These are phyloP conservation scores for Brachycybe producta DNA, from an alignment of 2,888 invertebrate species.

Conservation along the genomic window DNA sequence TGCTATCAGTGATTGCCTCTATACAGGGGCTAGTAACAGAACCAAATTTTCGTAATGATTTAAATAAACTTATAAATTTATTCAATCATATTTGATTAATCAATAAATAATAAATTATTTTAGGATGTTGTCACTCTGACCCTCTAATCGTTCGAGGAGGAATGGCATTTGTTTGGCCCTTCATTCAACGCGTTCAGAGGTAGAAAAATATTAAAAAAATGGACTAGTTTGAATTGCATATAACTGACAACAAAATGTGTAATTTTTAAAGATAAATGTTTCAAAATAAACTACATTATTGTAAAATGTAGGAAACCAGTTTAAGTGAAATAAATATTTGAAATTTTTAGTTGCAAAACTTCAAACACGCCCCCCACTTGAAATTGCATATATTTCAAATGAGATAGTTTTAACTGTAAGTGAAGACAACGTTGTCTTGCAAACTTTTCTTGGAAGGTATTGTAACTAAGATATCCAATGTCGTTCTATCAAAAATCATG, in stretches of 20 bases:
- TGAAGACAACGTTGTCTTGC: too few relatives aligned
- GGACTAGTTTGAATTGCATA: background rate
- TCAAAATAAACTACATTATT: background rate
- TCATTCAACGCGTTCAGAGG: constrained; percentile 37
- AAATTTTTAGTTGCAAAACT: too few relatives aligned
- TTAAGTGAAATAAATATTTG: too few relatives aligned
- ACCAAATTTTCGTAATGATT: background rate
- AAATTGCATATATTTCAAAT: too few relatives aligned
- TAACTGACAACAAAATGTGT: background rate
- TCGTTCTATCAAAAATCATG: too few relatives aligned
- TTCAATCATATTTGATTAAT: background rate
- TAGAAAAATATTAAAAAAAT: constrained; percentile 21
- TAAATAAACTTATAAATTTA: constrained; percentile 1
- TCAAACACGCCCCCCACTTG: too few relatives aligned
- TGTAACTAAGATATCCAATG: too few relatives aligned
- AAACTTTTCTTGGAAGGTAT: too few relatives aligned
- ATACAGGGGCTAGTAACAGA: too few relatives aligned
- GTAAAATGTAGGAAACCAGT: background rate
- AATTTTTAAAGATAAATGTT: background rate
- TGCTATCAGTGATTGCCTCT: too few relatives aligned
- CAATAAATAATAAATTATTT: constrained; percentile 8
- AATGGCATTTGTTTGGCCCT: constrained; percentile 39
- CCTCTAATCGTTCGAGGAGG: constrained; percentile 38
- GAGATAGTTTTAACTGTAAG: too few relatives aligned
- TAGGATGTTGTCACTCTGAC: constrained; percentile 36